Base-by-base conservation (phyloP, 2,797 vertebrate genomes). In the Balearica regulorum region DNA sequence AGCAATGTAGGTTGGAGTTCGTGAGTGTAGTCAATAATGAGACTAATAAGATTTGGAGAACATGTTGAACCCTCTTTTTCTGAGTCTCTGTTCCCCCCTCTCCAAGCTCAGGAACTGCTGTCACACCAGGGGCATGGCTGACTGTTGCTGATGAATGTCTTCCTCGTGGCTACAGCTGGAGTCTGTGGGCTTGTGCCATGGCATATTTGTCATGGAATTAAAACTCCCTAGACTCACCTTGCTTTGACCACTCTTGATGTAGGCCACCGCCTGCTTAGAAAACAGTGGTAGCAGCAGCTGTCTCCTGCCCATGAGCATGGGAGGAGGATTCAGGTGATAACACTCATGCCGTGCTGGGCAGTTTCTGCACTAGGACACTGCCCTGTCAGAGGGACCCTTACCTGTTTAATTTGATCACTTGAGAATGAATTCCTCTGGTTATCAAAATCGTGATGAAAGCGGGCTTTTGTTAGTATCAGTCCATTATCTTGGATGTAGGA, bases 171-270 rank as follows among this genome's bases (percentile, higher is more conserved):
- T 79, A 16, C 24, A 69, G 46, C 24, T 80, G 57, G 54, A 87
- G 69, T 13, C 1, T 0, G 44, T 29, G 53, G 15, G 29, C 68
- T 69, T 72, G 37, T 79, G 72, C 33, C 0, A 1, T 68, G 29
- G 5, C 2, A 4, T 28, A 12, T 76, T 72, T 86, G 55, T 82
- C 3, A 3, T 46, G 0, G 0, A 11, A 57, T 49, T 82, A 46
- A 82, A 44, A 43, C 26, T 77, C n/a, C 24, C 15, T 61, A 21
- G 20, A 20, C n/a, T 69, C 48, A 41, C 5, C 6, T 15, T 85
- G 28, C 68, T 77, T 87, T 83, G 60, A 39, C 39, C 2, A 6
- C 31, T 60, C 48, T 68, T 70, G 37, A 60, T 0, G 1, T 4
- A 28, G n/a, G 8, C 28, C 14, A 58, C 20, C 7, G 24, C 18